phyloP scores from a whole-genome alignment of 1,140 invertebrate genomes.

The Diuraphis noxia region DNA sequence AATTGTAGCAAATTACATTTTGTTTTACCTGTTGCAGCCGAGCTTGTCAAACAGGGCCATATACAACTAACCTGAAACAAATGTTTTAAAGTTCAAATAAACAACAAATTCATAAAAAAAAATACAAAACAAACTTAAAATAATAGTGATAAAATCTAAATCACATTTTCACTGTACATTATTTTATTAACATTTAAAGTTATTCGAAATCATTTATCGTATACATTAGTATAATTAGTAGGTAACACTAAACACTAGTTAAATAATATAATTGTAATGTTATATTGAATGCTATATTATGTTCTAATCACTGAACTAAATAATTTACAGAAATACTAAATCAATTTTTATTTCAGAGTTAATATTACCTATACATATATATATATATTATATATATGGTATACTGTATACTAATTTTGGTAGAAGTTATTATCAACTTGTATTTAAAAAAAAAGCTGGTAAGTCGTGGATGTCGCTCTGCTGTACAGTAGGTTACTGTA shows the following conservation, averaged over 20 bases:
- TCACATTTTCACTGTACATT: not conserved
- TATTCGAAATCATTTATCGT: not conserved
- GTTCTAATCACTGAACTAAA: no score
- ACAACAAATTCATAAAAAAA: not conserved
- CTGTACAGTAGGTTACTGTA: no score
- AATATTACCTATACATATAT: not conserved
- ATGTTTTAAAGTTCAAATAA: not conserved
- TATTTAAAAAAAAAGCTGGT: no score
- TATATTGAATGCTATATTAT: not conserved
- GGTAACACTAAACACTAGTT: not conserved
- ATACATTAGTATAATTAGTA: not conserved
- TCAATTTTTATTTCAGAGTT: not conserved
- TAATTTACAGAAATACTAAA: not conserved
- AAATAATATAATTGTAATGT: not conserved
- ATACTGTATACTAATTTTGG: not conserved
- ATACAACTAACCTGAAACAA: slow-evolving; percentile 48
- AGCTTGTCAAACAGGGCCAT: slow-evolving; percentile 41
- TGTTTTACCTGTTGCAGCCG: slow-evolving; percentile 45
- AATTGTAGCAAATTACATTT: not conserved
- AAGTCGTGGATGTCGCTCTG: no score
- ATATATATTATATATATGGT: not conserved
- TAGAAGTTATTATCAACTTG: not conserved
- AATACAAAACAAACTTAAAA: not conserved
- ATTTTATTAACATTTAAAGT: not conserved
- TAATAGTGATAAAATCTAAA: not conserved